phyloP scores from a whole-genome alignment of 2,888 invertebrate genomes.

The Apamea epomidion region DNA sequence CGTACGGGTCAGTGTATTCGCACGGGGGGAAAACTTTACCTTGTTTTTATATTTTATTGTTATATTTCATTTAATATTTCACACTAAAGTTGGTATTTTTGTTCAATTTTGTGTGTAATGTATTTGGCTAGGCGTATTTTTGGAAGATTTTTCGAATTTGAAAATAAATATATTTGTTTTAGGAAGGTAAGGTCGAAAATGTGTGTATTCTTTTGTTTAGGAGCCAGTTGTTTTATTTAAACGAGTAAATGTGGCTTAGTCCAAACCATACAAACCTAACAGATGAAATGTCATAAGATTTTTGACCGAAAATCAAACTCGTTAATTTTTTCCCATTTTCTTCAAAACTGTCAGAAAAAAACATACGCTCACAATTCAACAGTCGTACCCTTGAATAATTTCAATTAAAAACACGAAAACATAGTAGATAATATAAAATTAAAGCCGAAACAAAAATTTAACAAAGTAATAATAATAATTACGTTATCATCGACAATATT shows the following conservation, averaged over 20 bases:
- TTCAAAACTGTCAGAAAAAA: background rate
- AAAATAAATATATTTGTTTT: background rate
- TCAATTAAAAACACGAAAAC: background rate
- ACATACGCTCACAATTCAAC: no score
- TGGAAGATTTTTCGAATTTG: background rate
- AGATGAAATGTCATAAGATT: background rate
- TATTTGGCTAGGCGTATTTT: rapidly evolving
- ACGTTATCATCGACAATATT: conserved; percentile 61
- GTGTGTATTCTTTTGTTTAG: background rate
- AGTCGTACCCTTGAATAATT: background rate
- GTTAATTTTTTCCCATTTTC: background rate
- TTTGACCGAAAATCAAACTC: background rate
- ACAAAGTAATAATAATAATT: conserved; percentile 64
- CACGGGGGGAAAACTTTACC: conserved; percentile 55
- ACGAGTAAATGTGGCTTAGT: background rate
- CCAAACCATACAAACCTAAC: no score
- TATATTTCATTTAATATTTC: conserved; percentile 5
- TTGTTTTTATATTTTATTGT: conserved; percentile 33
- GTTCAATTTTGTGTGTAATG: rapidly evolving
- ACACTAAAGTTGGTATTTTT: background rate
- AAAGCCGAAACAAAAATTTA: background rate
- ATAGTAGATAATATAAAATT: conserved; percentile 4
- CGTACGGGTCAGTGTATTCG: conserved; percentile 65
- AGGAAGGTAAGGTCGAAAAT: background rate
- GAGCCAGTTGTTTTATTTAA: background rate